A percentile compares a stretch with the other conserved stretches of the same genome.
phyloP scores from a whole-genome alignment of 2,113 vertebrate species.

The Lagopus muta region DNA sequence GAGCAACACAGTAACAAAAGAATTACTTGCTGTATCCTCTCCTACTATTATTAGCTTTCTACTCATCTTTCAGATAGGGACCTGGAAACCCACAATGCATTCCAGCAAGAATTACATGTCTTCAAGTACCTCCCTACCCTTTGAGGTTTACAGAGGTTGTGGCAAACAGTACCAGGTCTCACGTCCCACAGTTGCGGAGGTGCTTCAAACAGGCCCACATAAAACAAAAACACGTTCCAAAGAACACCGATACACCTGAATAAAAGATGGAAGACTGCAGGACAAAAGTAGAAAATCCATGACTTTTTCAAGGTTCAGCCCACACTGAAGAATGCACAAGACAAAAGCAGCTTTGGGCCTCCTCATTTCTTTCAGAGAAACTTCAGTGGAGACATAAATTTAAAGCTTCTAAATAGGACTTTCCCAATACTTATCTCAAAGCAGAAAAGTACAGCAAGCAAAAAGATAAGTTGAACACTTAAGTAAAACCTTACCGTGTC shows the following conservation, averaged over 20 bases:
- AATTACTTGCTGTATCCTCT: background rate
- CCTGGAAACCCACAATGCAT: background rate
- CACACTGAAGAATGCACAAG: background rate
- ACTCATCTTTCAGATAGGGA: background rate
- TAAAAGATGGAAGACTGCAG: background rate
- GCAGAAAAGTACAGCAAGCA: background rate
- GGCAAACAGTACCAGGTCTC: background rate
- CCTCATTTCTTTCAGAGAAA: background rate
- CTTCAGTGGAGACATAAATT: background rate
- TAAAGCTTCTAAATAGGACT: fast-evolving
- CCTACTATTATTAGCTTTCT: background rate
- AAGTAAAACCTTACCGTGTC: slow-evolving; percentile 81
- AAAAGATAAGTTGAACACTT: background rate
- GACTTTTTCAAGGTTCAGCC: background rate
- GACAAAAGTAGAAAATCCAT: background rate
- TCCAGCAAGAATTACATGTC: background rate
- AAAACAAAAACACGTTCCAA: background rate
- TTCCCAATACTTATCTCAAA: background rate
- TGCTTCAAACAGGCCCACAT: background rate
- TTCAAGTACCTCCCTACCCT: background rate
- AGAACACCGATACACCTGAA: background rate
- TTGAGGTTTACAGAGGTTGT: background rate
- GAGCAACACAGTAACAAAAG: background rate
- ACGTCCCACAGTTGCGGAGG: background rate
- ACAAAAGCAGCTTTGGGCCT: background rate